phyloP scores from a whole-genome alignment of 2,888 invertebrate genomes.

The Amphipyra tragopoginis region DNA sequence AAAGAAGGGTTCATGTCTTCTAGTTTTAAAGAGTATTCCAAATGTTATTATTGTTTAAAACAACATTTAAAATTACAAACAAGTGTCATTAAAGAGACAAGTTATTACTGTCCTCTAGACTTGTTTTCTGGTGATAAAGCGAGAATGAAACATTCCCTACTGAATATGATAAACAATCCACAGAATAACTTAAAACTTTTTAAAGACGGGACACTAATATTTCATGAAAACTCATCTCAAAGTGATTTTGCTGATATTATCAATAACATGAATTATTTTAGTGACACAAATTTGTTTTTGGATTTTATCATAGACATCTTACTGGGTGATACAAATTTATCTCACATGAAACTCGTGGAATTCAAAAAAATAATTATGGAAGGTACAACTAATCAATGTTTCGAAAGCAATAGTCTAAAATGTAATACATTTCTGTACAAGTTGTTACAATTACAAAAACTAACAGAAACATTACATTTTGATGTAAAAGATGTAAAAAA shows the following conservation, averaged over 20 bases:
- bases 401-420: slow-evolving; percentile 53
- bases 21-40: slow-evolving; percentile 72
- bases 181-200: slow-evolving; percentile 92
- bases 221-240: slow-evolving; percentile 67
- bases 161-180: slow-evolving; percentile 87
- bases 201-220: slow-evolving; percentile 76
- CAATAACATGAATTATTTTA: slow-evolving; percentile 63
- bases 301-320: slow-evolving; percentile 77
- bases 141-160: slow-evolving; percentile 89
- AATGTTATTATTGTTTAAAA: slow-evolving; percentile 90
- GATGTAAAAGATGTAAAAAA: slow-evolving; percentile 43
- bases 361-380: slow-evolving; percentile 19
- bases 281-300: slow-evolving; percentile 66
- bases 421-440: slow-evolving; percentile 67
- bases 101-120: slow-evolving; percentile 93
- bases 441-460: slow-evolving; percentile 74
- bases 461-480: slow-evolving; percentile 63
- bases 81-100: slow-evolving; percentile 85
- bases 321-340: slow-evolving; percentile 51
- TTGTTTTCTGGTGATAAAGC: slow-evolving; percentile 91
- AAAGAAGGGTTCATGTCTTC: slow-evolving; percentile 91
- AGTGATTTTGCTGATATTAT: slow-evolving; percentile 64
- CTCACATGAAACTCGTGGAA: slow-evolving; percentile 41
- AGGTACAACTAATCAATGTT: slow-evolving; percentile 55
- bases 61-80: slow-evolving; percentile 88